These are phyloP conservation scores for Hozukius guyotensis DNA, from an alignment of 2,797 vertebrate species.

Conservation along the genomic window DNA sequence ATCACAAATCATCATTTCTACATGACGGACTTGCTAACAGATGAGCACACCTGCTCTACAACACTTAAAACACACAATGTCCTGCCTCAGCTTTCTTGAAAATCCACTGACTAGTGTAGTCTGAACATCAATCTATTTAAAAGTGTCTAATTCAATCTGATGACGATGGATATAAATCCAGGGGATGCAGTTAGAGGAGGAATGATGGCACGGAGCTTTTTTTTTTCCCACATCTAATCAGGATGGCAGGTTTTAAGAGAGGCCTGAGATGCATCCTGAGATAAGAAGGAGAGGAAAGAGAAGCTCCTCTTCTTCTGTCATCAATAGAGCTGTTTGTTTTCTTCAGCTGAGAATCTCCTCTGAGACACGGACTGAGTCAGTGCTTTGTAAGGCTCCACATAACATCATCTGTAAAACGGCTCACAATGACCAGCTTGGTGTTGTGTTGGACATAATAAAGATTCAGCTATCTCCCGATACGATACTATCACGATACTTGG, in stretches of 20 bases:
- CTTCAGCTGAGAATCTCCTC: constrained; percentile 13
- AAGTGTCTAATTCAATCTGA: constrained; percentile 37
- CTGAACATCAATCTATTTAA: not conserved
- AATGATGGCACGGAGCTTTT: constrained; percentile 35
- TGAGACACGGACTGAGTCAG: not conserved
- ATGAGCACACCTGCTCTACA: not conserved
- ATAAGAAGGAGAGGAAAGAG: constrained; percentile 39
- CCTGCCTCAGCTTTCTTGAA: not conserved
- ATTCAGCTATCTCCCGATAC: too few species aligned
- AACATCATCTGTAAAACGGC: not conserved
- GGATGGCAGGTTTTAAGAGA: constrained; percentile 57
- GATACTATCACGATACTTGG: too few species aligned
- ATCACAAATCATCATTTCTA: not conserved
- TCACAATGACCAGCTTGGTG: not conserved
- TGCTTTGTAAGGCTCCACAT: not conserved
- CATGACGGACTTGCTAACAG: not conserved
- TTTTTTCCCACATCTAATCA: constrained; percentile 66
- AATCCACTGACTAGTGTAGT: not conserved
- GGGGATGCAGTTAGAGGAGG: constrained; percentile 58
- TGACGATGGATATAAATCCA: constrained; percentile 27
- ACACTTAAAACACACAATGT: not conserved
- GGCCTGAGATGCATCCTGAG: constrained; percentile 61
- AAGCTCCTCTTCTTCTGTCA: constrained; percentile 24
- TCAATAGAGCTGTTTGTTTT: constrained; percentile 47
- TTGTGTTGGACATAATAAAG: not conserved